Conservation (phyloP, 1,140 invertebrate genomes). For the Monochamus saltuarius region DNA sequence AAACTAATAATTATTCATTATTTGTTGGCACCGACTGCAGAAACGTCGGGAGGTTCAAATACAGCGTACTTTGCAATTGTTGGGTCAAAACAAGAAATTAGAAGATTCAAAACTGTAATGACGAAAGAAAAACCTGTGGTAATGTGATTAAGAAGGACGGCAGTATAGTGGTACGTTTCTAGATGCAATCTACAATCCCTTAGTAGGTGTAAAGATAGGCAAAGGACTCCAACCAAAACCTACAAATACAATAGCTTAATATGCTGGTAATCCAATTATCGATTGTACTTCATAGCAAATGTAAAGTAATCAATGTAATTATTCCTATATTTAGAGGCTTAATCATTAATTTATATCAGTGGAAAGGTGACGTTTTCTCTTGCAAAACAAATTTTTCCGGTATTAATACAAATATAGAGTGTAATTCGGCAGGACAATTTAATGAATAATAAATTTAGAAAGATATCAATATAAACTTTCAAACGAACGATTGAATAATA, state of each 20-base stretch:
- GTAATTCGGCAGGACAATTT: too few relatives aligned
- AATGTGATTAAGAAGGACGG: slow-evolving; percentile 69
- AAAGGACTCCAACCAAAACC: slow-evolving; percentile 61
- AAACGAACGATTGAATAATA: too few relatives aligned
- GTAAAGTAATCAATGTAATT: too few relatives aligned
- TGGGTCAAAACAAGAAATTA: slow-evolving; percentile 78
- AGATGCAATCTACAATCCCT: slow-evolving; percentile 74
- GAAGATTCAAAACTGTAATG: slow-evolving; percentile 74
- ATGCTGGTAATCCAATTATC: too few relatives aligned
- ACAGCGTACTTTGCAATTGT: slow-evolving; percentile 57
- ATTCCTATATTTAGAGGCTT: too few relatives aligned
- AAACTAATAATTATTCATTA: not conserved
- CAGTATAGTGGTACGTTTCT: slow-evolving; percentile 65
- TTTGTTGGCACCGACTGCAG: slow-evolving; percentile 13
- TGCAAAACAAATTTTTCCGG: too few relatives aligned
- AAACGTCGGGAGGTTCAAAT: slow-evolving; percentile 47
- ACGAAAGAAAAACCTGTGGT: slow-evolving; percentile 69
- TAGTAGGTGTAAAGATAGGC: slow-evolving; percentile 70
- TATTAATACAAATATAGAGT: too few relatives aligned
- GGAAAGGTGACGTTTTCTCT: too few relatives aligned
- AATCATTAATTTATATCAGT: too few relatives aligned
- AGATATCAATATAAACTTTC: too few relatives aligned
- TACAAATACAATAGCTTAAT: slow-evolving; percentile 24
- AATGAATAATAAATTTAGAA: too few relatives aligned
- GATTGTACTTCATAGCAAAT: too few relatives aligned